A percentile compares a stretch with the other conserved stretches of the same genome.
phyloP scores from a whole-genome alignment of 2,888 invertebrate genomes.

The Ptilodon capucinus region DNA sequence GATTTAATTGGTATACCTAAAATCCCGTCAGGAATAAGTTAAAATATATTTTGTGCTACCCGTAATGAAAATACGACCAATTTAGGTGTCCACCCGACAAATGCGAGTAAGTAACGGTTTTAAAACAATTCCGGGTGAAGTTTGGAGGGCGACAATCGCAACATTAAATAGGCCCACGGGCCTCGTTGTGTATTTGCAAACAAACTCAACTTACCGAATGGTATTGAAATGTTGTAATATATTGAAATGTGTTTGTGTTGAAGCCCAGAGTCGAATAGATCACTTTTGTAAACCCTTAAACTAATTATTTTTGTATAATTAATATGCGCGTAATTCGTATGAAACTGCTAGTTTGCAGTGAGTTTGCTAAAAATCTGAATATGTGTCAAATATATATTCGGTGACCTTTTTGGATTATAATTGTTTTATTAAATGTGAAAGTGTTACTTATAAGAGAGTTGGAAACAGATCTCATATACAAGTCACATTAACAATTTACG shows the following conservation, averaged over 20 bases:
- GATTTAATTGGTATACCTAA: too few relatives aligned
- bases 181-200: slow-evolving; percentile 38
- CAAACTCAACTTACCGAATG: slow-evolving; percentile 29
- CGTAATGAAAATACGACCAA: neutral
- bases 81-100: neutral
- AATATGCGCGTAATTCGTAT: too few relatives aligned
- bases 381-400: too few relatives aligned
- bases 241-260: too few relatives aligned
- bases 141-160: slow-evolving; percentile 41
- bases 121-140: slow-evolving; percentile 26
- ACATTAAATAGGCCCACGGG: slow-evolving; percentile 61
- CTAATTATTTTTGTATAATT: too few relatives aligned
- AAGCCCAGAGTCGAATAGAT: too few relatives aligned
- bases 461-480: slow-evolving; percentile 1
- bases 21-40: too few relatives aligned
- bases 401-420: too few relatives aligned
- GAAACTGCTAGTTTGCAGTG: too few relatives aligned
- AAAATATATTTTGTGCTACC: neutral
- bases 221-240: neutral
- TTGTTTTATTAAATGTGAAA: too few relatives aligned
- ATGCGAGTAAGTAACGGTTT: slow-evolving; percentile 12
- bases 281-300: too few relatives aligned
- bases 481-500: slow-evolving; percentile 2
- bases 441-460: neutral
- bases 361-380: too few relatives aligned